Base-by-base conservation (phyloP, 2,113 vertebrate species). In the Cynopterus brachyotis region DNA sequence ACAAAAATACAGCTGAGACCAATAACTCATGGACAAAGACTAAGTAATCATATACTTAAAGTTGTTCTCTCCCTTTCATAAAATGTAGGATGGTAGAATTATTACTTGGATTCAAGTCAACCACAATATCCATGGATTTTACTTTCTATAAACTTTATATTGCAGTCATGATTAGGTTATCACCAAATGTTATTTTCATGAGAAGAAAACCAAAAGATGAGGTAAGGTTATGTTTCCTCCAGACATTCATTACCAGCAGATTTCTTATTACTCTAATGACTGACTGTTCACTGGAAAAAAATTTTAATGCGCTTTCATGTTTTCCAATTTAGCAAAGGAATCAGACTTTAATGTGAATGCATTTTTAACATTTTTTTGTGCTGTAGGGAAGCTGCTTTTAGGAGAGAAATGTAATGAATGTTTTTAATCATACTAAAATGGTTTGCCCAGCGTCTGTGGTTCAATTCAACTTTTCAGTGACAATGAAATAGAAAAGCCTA, bases 341-440 rank as follows among this genome's bases (percentile, higher is more conserved):
- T 86, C 67, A 88, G 88, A 96, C 70, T 96, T 94, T 95, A 96
- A 97, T 97, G 78, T 78, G 62, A 92, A 88, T 91, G 60, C 86
- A 95, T 97, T 97, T 97, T 97, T 97, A 97, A 95, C 91, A 95
- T 97, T 94, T 96, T 95, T 76, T 85, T 50, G 6, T 94, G 96
- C 97, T 98, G 91, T 95, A 96, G 96, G 97, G 93, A 88, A 94
- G 89, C 67, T 81, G 89, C 72, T 94, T 96, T 98, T 79, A 92
- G 81, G 62, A 97, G n/a, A 45, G 45, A 96, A 95, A 88, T 66
- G 37, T 97, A 98, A 98, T 98, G 96, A 97, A 97, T 93, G 91
- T 96, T 97, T 96, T 97, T 97, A 98, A 96, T 98, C 96, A 93
- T 91, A 89, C 72, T 79, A 97, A 96, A 96, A 95, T 93, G 66